Evolutionary conservation across 2,797 vertebrate species (phyloP).

Genomic region (Spinus olivaceus): DNA sequence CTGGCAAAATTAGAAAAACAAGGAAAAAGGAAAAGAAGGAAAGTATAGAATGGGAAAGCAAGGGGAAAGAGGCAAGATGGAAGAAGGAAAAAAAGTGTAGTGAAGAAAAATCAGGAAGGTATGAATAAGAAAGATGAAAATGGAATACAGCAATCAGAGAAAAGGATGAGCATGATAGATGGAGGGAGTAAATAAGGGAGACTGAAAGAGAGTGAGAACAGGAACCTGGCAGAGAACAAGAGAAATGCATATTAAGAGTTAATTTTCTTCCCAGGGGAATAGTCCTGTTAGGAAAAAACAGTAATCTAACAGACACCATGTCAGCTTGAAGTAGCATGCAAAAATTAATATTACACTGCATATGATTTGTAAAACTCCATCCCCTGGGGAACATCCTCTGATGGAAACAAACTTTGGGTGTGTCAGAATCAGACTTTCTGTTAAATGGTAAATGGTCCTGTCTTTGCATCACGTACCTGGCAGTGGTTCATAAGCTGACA

Average conservation of each 20-base stretch:
- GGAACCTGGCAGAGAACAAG: neutral
- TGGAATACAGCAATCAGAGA: neutral
- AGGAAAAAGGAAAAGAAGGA: neutral
- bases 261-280: conserved; percentile 17
- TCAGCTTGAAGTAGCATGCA: conserved; percentile 29
- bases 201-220: neutral
- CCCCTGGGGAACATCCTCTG: neutral
- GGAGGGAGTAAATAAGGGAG: neutral
- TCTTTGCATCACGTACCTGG: neutral
- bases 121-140: neutral
- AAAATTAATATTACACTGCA: conserved; percentile 34
- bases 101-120: neutral
- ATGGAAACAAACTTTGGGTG: conserved; percentile 36
- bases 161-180: neutral
- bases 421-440: conserved; percentile 4
- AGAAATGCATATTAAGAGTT: conserved; percentile 6
- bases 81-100: neutral
- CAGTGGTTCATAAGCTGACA: neutral
- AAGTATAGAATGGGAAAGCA: neutral
- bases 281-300: neutral
- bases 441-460: conserved; percentile 4
- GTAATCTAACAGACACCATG: conserved; percentile 13
- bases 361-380: conserved; percentile 35
- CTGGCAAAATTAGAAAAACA: neutral
- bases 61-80: neutral